Percentiles rank a stretch among this genome's conserved stretches.
Conservation (phyloP, 2,113 vertebrate species). For the Hirundichthys speculiger region DNA sequence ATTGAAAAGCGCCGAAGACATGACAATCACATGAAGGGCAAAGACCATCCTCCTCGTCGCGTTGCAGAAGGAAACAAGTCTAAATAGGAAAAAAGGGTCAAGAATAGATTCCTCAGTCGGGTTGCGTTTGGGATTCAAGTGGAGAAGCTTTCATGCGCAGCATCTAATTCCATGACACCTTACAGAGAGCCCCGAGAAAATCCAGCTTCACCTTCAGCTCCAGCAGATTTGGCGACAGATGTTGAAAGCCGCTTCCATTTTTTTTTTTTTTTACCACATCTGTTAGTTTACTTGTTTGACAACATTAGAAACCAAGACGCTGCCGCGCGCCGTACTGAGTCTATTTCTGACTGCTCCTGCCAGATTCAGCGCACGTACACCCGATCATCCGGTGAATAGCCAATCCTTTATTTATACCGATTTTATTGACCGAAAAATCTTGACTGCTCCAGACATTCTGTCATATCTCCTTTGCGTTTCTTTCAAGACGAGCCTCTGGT, state of each 20-base stretch:
- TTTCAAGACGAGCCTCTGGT: constrained; percentile 20
- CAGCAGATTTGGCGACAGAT: constrained; percentile 58
- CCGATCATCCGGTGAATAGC: constrained; percentile 24
- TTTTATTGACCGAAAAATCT: constrained; percentile 26
- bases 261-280: constrained; percentile 51
- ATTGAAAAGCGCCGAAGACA: constrained; percentile 89
- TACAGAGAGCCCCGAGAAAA: constrained; percentile 43
- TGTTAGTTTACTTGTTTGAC: constrained; percentile 37
- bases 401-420: constrained; percentile 38
- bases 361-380: constrained; percentile 17
- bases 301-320: constrained; percentile 14
- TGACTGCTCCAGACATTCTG: constrained; percentile 43
- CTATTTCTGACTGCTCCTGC: constrained; percentile 7
- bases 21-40: constrained; percentile 80
- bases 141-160: constrained; percentile 45
- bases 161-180: constrained; percentile 68
- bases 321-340: constrained; percentile 4
- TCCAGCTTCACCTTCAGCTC: constrained; percentile 61
- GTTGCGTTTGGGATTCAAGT: constrained; percentile 39
- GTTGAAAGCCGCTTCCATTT: constrained; percentile 59
- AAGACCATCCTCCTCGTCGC: constrained; percentile 78
- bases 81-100: constrained; percentile 20
- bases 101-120: constrained; percentile 52
- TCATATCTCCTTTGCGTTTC: constrained; percentile 20
- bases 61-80: constrained; percentile 59